Evolutionary conservation across 2,797 vertebrate genomes (phyloP).

Genomic region (Pteropus rufus): DNA sequence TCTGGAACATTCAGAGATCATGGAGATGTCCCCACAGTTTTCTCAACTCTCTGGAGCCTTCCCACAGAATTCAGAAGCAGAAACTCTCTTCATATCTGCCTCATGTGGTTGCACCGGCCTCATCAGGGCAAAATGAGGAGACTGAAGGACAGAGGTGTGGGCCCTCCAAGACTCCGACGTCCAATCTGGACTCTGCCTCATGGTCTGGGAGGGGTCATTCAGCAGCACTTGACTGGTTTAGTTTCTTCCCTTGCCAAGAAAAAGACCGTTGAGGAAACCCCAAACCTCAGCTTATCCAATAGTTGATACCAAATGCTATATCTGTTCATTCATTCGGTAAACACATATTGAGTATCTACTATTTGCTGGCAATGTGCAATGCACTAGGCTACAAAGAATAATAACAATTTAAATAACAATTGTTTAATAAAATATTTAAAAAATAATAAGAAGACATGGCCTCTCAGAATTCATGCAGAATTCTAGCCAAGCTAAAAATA

Average conservation of each 20-base stretch:
- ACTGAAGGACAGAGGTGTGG: fast-evolving
- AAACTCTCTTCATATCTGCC: neutral
- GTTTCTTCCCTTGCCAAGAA: neutral
- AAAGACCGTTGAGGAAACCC: neutral
- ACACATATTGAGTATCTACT: neutral
- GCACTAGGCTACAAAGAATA: neutral
- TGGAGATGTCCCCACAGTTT: neutral
- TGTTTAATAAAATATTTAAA: neutral
- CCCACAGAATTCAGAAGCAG: neutral
- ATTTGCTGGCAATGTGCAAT: neutral
- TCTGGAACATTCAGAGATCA: neutral
- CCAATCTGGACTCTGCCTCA: neutral
- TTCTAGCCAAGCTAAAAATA: neutral
- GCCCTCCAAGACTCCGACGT: neutral
- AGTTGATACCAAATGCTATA: neutral
- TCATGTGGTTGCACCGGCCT: neutral
- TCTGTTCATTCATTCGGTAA: neutral
- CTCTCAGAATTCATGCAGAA: neutral
- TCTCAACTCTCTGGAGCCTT: neutral
- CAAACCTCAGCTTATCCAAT: neutral
- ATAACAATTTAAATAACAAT: neutral
- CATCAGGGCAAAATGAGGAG: no score
- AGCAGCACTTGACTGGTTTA: neutral
- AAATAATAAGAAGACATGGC: neutral
- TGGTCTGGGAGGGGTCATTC: neutral